phyloP scores from a whole-genome alignment of 2,113 vertebrate genomes.

The Prunella himalayana region DNA sequence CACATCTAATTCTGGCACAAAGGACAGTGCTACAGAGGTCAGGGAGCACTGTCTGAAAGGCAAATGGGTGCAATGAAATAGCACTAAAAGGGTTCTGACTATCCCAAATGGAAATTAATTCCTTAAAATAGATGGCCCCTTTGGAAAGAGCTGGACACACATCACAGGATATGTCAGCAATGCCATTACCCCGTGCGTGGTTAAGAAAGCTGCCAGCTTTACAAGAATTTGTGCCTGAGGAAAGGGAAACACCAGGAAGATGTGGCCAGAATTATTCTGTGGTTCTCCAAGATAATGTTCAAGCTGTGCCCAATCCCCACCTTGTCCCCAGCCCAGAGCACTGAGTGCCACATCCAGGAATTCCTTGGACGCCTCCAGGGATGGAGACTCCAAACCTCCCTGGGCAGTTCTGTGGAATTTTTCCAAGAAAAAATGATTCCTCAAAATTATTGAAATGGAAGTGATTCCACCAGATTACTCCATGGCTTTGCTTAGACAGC shows the following conservation, averaged over 20 bases:
- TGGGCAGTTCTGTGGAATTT: neutral
- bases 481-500: neutral
- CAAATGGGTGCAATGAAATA: neutral
- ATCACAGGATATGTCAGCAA: neutral
- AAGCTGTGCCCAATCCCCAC: accelerated
- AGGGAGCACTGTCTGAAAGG: neutral
- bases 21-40: neutral
- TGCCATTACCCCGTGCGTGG: neutral
- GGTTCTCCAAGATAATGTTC: neutral
- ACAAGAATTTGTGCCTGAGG: neutral
- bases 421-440: accelerated
- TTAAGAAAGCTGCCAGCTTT: neutral
- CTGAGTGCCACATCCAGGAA: neutral
- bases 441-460: neutral
- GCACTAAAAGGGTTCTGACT: neutral
- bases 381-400: neutral
- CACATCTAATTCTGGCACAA: neutral
- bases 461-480: neutral
- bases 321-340: neutral
- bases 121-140: neutral
- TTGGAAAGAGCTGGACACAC: neutral
- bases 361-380: neutral
- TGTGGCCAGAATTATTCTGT: neutral
- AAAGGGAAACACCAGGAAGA: neutral
- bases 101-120: neutral